These are phyloP conservation scores for Frankliniella fusca DNA, from an alignment of 2,888 invertebrate species.

Conservation along the genomic window DNA sequence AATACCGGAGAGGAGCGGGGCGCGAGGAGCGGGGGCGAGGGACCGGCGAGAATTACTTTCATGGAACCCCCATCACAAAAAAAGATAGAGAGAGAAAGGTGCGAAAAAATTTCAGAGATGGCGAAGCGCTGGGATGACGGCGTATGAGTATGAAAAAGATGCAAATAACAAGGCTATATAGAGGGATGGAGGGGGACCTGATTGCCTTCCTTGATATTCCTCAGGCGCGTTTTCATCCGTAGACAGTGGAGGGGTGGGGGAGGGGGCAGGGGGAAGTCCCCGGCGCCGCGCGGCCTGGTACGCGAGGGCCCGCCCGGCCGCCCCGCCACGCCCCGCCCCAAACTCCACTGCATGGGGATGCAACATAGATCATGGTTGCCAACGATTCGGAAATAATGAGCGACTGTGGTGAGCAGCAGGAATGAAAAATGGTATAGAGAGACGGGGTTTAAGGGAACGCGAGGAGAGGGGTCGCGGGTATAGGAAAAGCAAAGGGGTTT, in stretches of 20 bases:
- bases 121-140: not conserved
- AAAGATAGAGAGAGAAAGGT: not conserved
- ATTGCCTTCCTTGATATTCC: not conserved
- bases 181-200: not conserved
- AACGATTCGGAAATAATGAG: not conserved
- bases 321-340: not conserved
- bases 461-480: not conserved
- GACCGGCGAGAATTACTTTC: too few species aligned
- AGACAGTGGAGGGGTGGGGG: too few species aligned
- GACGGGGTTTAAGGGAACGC: not conserved
- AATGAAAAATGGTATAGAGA: not conserved
- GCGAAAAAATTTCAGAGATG: not conserved
- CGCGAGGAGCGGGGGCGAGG: too few species aligned
- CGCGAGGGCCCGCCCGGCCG: too few species aligned
- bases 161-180: not conserved
- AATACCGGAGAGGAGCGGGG: too few species aligned
- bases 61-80: not conserved
- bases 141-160: not conserved
- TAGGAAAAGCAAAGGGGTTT: not conserved
- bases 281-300: too few species aligned
- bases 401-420: too few species aligned
- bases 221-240: not conserved
- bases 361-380: not conserved
- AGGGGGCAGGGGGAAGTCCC: too few species aligned
- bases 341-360: not conserved